A percentile compares a stretch with the other conserved stretches of the same genome.
phyloP scores from a whole-genome alignment of 2,113 vertebrate genomes.

The Thunnus maccoyii region DNA sequence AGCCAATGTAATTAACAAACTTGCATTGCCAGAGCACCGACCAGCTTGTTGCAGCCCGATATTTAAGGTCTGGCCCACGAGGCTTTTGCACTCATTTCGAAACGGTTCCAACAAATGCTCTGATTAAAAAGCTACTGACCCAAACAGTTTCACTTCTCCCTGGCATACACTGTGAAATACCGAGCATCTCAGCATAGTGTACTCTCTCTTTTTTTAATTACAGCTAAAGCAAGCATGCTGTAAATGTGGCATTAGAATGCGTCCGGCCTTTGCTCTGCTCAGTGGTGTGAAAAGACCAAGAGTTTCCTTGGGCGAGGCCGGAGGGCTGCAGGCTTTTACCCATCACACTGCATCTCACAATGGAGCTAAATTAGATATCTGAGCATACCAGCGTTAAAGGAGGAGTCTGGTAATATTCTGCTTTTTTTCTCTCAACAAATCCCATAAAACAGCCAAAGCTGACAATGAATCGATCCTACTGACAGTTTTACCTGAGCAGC shows the following conservation, averaged over 20 bases:
- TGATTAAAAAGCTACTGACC: constrained; percentile 75
- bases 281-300: constrained; percentile 56
- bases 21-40: background rate
- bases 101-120: constrained; percentile 54
- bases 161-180: constrained; percentile 56
- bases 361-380: background rate
- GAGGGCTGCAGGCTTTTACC: constrained; percentile 42
- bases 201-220: constrained; percentile 50
- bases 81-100: constrained; percentile 41
- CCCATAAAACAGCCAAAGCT: too few relatives aligned
- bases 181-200: constrained; percentile 14
- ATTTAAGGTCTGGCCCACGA: constrained; percentile 37
- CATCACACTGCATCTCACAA: constrained; percentile 36
- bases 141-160: constrained; percentile 39
- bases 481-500: too few relatives aligned
- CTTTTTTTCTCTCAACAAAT: too few relatives aligned
- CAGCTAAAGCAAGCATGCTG: constrained; percentile 23
- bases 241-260: constrained; percentile 46
- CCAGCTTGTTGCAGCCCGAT: constrained; percentile 7
- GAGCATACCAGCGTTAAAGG: too few relatives aligned
- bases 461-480: too few relatives aligned
- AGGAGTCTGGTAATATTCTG: too few relatives aligned
- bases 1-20: constrained; percentile 30
- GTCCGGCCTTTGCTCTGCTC: constrained; percentile 43
- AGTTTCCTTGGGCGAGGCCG: constrained; percentile 37